Percentiles rank a stretch among this genome's conserved stretches.
phyloP scores from a whole-genome alignment of 2,113 vertebrate species.

The Heterocephalus glaber region DNA sequence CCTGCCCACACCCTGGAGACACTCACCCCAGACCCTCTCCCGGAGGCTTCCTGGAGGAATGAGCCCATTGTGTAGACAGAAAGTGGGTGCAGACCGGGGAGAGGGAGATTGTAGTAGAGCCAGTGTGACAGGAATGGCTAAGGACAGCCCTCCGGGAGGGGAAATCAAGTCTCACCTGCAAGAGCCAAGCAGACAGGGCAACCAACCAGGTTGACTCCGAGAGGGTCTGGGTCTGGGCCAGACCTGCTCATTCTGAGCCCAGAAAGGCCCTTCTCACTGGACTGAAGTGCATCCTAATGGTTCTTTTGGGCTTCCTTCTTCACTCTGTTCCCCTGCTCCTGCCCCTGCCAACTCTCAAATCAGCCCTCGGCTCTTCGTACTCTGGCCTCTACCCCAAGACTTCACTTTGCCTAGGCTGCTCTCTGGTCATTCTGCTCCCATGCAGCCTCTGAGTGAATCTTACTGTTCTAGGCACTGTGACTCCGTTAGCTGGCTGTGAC shows the following conservation, averaged over 20 bases:
- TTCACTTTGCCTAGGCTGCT: background rate
- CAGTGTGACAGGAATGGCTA: background rate
- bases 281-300: background rate
- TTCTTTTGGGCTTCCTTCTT: background rate
- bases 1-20: background rate
- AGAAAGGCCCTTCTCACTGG: background rate
- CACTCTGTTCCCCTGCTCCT: background rate
- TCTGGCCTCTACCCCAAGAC: background rate
- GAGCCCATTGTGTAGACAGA: background rate
- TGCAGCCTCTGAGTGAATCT: background rate
- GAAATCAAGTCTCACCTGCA: background rate
- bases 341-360: background rate
- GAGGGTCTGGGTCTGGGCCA: background rate
- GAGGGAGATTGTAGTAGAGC: background rate
- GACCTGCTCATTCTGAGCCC: background rate
- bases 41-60: background rate
- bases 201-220: accelerated
- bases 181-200: background rate
- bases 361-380: background rate
- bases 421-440: background rate
- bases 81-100: background rate
- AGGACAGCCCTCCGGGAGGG: background rate
- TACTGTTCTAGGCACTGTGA: background rate
- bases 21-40: background rate
- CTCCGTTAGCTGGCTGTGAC: background rate